Evolutionary conservation across 2,888 invertebrate genomes (phyloP), one percentile per base, ranked within the genome.

Genomic region (Girardia tigrina): DNA sequence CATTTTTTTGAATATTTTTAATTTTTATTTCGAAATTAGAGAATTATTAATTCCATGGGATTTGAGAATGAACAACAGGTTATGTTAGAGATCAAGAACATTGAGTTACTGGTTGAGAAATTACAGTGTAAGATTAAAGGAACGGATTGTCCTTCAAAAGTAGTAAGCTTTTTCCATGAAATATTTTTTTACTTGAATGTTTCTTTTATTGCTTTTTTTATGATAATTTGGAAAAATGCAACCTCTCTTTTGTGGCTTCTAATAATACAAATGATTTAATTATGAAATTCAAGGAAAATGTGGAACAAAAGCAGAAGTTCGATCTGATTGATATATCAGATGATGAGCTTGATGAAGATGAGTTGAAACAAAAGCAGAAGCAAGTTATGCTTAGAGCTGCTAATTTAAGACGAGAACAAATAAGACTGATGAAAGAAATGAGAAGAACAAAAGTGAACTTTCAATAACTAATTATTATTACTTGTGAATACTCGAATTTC

Each of bases 301-400:
- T 56, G 4, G 56, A 56, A 56, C 56, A n/a, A 12, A 56, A 56
- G n/a, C 56, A 56, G 56, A 56, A 56, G 23, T 56, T 56, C 56
- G 56, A 56, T 56, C n/a, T 82, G 73, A 77, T 82, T 71, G 80
- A 81, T 70, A 80, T 82, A 8, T 81, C 82, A 12, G 82, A 82
- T 78, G 82, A 82, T 36, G 80, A 81, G 78, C 77, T 82, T 72
- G 80, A 80, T 0, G 79, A 80, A 0, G 81, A 81, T 36, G 81
- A 81, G 76, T 78, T 80, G 84, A 86, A 81, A 84, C 85, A 80
- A 84, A 87, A 80, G 85, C 86, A 82, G 86, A 87, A 79, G 83
- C 87, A 81, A 78, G 79, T 78, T 70, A 82, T 81, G 74, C 79
- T 81, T 73, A 20, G 28, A 16, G 36, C 28, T 28, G 77, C 71